phyloP scores from a whole-genome alignment of 2,113 vertebrate species.

The Oncorhynchus nerka region DNA sequence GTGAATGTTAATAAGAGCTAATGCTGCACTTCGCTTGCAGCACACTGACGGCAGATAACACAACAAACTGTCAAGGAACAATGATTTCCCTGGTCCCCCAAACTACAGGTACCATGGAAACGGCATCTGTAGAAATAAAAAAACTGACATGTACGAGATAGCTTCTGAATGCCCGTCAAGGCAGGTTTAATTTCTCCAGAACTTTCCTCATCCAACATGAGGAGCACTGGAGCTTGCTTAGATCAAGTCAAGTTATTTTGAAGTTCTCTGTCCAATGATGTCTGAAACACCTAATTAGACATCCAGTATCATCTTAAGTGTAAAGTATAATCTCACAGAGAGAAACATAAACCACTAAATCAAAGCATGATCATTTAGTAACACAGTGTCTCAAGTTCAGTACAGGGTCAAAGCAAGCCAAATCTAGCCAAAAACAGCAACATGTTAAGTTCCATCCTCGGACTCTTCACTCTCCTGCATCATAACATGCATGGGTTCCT shows the following conservation, averaged over 20 bases:
- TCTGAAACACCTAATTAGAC: conserved; percentile 10
- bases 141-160: background rate
- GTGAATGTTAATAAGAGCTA: conserved; percentile 10
- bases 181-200: background rate
- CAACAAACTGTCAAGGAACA: background rate
- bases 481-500: background rate
- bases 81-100: conserved; percentile 15
- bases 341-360: conserved; percentile 26
- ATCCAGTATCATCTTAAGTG: conserved; percentile 5
- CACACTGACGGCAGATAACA: background rate
- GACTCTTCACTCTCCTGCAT: conserved; percentile 4
- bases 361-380: conserved; percentile 12
- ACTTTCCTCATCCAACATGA: background rate
- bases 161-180: background rate
- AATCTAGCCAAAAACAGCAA: conserved; percentile 26
- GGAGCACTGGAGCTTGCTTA: conserved; percentile 15
- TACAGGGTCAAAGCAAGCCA: conserved; percentile 33
- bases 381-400: conserved; percentile 22
- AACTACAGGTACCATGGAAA: conserved; percentile 34
- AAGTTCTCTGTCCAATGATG: conserved; percentile 8
- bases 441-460: conserved; percentile 29
- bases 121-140: background rate
- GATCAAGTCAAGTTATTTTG: conserved; percentile 3
- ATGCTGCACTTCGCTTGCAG: background rate
- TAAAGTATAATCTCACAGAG: conserved; percentile 13